Evolutionary conservation across 2,113 vertebrate species (phyloP), one percentile per base, ranked within the genome.

Genomic region (Bolborhynchus lineola): DNA sequence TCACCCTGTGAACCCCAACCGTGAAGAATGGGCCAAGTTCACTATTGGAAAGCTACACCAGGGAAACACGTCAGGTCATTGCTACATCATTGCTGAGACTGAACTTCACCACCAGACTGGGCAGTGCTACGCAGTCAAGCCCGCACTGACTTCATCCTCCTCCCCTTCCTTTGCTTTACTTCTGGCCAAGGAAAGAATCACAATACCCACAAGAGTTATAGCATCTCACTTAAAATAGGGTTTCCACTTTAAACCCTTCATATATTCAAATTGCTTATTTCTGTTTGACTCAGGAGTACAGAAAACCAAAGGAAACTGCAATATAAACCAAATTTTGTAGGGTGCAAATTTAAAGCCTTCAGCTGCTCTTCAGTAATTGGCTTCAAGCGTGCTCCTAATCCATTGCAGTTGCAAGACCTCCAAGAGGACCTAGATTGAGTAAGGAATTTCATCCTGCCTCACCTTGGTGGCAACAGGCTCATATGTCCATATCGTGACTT

Each of bases 161-260:
- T 83, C 23, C n/a, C 44, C 42, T 86, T 80, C 64, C 50, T 76
- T 81, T 77, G 46, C 46, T 59, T 88, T 86, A 47, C 64, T 93
- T 75, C 83, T 92, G 55, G 46, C 46, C 28, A 68, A 60, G 24
- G 33, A 24, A 88, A 89, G 39, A 84, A 82, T 64, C 9, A 3
- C 37, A 78, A 68, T 60, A 78, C 11, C 91, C 72, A 64, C 91
- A 74, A 5, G 46, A 84, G 35, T 68, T 78, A 84, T 41, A 82
- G 0, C 28, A 63, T 29, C 39, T 74, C 13, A 4, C 60, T 74
- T 80, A 63, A 87, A 90, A 46, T 4, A 57, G 31, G 8, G 35
- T 37, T 95, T 91, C 75, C 68, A 70, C 77, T 88, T 93, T 62
- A 87, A 89, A 85, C 28, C 21, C 16, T 68, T 74, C 42, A 46